These are phyloP conservation scores for Drosophila silvestris DNA, from an alignment of 2,888 invertebrate genomes.

Conservation along the genomic window DNA sequence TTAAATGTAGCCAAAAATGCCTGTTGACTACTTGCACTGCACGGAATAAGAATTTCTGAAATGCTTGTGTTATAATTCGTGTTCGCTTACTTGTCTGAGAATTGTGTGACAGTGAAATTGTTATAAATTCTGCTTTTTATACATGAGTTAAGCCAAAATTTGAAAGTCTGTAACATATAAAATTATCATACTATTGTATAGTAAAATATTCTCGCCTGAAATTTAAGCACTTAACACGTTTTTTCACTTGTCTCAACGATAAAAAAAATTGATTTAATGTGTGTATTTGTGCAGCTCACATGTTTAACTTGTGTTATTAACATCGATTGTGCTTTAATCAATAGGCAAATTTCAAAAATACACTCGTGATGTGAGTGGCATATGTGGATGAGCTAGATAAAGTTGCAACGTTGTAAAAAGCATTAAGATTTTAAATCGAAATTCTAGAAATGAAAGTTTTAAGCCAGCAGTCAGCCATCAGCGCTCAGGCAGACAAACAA, in stretches of 20 bases:
- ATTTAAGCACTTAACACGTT: neutral
- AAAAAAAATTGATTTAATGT: neutral
- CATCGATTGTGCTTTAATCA: slow-evolving; percentile 8
- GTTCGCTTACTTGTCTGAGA: neutral
- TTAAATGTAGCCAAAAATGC: slow-evolving; percentile 52
- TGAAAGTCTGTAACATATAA: neutral
- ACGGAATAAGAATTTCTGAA: slow-evolving; percentile 32
- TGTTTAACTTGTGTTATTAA: slow-evolving; percentile 7
- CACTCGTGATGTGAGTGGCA: slow-evolving; percentile 2
- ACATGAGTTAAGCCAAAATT: neutral
- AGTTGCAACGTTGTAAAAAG: slow-evolving; percentile 10
- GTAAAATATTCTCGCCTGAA: neutral
- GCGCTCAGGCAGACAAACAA: slow-evolving; percentile 55
- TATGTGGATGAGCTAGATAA: slow-evolving; percentile 6
- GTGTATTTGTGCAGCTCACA: neutral
- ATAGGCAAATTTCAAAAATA: slow-evolving; percentile 18
- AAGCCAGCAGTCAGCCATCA: slow-evolving; percentile 56
- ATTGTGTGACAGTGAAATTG: neutral
- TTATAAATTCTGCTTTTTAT: neutral
- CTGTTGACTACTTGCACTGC: slow-evolving; percentile 37
- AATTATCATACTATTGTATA: neutral
- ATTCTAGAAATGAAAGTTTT: slow-evolving; percentile 48
- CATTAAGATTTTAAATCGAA: slow-evolving; percentile 63
- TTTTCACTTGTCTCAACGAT: neutral
- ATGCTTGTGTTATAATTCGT: neutral